Conservation (phyloP, 2,888 invertebrate species). For the Leucoptera coffeella region DNA sequence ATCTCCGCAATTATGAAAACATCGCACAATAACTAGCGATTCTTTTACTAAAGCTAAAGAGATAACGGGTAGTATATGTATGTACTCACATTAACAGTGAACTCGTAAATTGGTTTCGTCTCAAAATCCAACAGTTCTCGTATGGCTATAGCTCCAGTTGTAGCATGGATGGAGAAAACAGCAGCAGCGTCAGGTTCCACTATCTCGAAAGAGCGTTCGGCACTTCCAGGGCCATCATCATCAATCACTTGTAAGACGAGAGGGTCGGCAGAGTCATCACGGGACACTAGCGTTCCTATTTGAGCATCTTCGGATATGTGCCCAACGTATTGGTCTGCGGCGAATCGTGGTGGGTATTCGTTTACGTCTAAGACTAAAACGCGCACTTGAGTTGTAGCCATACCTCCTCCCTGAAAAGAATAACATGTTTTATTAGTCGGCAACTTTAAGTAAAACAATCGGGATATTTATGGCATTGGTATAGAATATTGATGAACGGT, state of each 20-base stretch:
- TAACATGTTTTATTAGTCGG: no score
- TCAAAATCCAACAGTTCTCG: slow-evolving; percentile 78
- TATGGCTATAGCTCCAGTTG: slow-evolving; percentile 81
- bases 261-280: slow-evolving; percentile 31
- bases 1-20: no score
- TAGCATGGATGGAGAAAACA: slow-evolving; percentile 80
- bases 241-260: slow-evolving; percentile 81
- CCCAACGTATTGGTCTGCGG: slow-evolving; percentile 62
- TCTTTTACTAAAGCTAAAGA: no score
- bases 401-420: slow-evolving; percentile 45
- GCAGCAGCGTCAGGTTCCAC: slow-evolving; percentile 70
- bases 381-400: slow-evolving; percentile 63
- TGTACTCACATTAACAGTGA: slow-evolving; percentile 69
- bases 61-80: no score
- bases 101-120: slow-evolving; percentile 59
- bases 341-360: slow-evolving; percentile 74
- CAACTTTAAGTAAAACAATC: no score
- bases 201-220: slow-evolving; percentile 78
- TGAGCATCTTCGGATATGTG: slow-evolving; percentile 69
- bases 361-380: slow-evolving; percentile 87
- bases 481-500: no score
- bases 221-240: slow-evolving; percentile 80
- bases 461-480: no score
- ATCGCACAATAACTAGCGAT: no score
- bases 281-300: slow-evolving; percentile 65